Conservation (phyloP, 1,140 invertebrate genomes). For the Teleogryllus occipitalis region DNA sequence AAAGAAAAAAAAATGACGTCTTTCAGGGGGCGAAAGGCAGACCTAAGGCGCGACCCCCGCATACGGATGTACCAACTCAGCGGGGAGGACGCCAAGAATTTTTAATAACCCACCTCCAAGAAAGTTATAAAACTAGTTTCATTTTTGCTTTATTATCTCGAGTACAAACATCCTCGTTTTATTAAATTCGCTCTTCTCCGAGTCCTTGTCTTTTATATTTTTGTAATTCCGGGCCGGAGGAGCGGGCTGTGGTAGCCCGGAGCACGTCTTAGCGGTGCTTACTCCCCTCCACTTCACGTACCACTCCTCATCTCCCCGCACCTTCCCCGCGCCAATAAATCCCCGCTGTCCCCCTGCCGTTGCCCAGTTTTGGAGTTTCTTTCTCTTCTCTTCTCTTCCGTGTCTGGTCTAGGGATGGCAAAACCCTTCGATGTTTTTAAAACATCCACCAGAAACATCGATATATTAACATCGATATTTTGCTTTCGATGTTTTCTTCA, state of each 20-base stretch:
- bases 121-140: slow-evolving; percentile 2
- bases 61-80: background rate
- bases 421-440: no score
- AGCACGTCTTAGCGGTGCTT: background rate
- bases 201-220: background rate
- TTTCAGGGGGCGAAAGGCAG: no score
- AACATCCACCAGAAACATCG: no score
- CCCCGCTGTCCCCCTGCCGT: no score
- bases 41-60: no score
- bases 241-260: background rate
- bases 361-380: no score
- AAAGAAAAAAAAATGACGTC: no score
- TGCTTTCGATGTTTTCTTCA: no score
- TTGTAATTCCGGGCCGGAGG: background rate
- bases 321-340: no score
- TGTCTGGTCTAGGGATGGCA: no score
- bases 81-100: background rate
- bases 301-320: background rate
- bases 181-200: background rate
- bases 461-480: no score
- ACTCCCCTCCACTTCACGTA: background rate
- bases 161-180: slow-evolving; percentile 4
- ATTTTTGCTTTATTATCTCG: slow-evolving; percentile 1
- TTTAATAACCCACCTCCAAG: background rate
- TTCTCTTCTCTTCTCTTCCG: no score